Evolutionary conservation across 2,797 vertebrate species (phyloP), one percentile per base, ranked within the genome.

Genomic region (Coregonus sp.): DNA sequence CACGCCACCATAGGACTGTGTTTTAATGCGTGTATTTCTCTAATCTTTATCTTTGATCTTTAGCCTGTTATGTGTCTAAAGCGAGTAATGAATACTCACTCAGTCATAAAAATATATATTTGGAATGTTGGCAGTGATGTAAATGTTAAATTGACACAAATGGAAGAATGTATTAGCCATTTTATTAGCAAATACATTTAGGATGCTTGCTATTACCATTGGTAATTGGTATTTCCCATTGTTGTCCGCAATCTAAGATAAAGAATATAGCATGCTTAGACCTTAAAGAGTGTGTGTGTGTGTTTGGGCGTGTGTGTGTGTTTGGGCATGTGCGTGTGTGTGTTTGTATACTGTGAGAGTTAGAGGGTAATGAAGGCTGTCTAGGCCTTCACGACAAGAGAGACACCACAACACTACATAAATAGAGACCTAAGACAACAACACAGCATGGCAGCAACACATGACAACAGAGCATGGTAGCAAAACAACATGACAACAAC

Each of bases 321-420:
- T 50, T 40, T 50, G 40, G 18, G 65, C 1, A 29, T 67, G 67
- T 18, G 2, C 6, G 18, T 69, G 67, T 69, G 29, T 67, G 67
- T 69, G 67, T 40, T 29, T 68, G 66, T 35, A 2, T 37, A 2
- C n/a, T 15, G 61, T 25, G 9, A 72, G n/a, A n/a, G 6, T 51
- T 1, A 50, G 7, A 73, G 72, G 70, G 35, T 47, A 76, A 29
- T 73, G 31, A 84, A 78, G 77, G 76, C 82, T 65, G 81, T 85
- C 81, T 73, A 11, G 75, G 35, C 77, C 87, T 25, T 25, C 25
- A 25, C 25, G 25, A 25, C 25, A 25, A 40, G 40, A 40, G 9
- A 2, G 40, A 6, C 40, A 7, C 40, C 40, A 40, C 40, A 40
- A 40, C 7, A 40, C 40, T 40, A 40, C 40, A 9, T 40, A 40